A percentile compares a stretch with the other conserved stretches of the same genome.
These are phyloP conservation scores for Thamnaconus septentrionalis DNA, from an alignment of 2,113 vertebrate species.

Conservation along the genomic window DNA sequence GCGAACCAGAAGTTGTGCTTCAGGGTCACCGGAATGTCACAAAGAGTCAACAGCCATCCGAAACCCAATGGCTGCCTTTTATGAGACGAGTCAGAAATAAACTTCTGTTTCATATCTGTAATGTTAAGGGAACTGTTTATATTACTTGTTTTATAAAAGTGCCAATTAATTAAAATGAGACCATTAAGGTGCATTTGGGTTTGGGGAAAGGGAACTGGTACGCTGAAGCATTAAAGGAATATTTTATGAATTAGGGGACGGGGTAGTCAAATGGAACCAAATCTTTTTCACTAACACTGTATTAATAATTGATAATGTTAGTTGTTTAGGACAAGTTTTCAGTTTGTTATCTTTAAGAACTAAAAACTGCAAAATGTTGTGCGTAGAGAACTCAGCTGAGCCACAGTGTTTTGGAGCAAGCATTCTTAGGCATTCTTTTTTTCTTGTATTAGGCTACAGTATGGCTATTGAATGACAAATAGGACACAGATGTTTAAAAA, in stretches of 20 bases:
- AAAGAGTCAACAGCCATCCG: slow-evolving; percentile 33
- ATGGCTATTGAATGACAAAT: slow-evolving; percentile 85
- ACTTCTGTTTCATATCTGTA: slow-evolving; percentile 72
- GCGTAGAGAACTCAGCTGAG: slow-evolving; percentile 83
- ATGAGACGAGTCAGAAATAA: slow-evolving; percentile 60
- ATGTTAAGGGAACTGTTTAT: slow-evolving; percentile 78
- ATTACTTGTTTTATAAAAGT: slow-evolving; percentile 77
- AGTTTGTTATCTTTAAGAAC: slow-evolving; percentile 90
- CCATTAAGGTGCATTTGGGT: slow-evolving; percentile 73
- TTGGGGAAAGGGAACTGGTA: slow-evolving; percentile 29
- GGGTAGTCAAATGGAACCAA: slow-evolving; percentile 66
- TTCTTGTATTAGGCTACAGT: slow-evolving; percentile 84
- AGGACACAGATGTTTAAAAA: slow-evolving; percentile 78
- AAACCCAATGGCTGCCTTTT: slow-evolving; percentile 60
- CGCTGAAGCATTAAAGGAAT: slow-evolving; percentile 46
- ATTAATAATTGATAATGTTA: slow-evolving; percentile 84
- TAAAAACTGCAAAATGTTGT: slow-evolving; percentile 80
- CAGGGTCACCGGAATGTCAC: slow-evolving; percentile 32
- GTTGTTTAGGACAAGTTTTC: slow-evolving; percentile 87
- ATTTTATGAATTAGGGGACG: slow-evolving; percentile 39
- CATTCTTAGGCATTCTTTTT: slow-evolving; percentile 80
- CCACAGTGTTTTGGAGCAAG: slow-evolving; percentile 84
- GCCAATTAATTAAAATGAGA: slow-evolving; percentile 77
- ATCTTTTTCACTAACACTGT: slow-evolving; percentile 81
- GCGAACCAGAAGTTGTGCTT: slow-evolving; percentile 25